Evolutionary conservation across 2,113 vertebrate genomes (phyloP).

Genomic region (Uria lomvia): DNA sequence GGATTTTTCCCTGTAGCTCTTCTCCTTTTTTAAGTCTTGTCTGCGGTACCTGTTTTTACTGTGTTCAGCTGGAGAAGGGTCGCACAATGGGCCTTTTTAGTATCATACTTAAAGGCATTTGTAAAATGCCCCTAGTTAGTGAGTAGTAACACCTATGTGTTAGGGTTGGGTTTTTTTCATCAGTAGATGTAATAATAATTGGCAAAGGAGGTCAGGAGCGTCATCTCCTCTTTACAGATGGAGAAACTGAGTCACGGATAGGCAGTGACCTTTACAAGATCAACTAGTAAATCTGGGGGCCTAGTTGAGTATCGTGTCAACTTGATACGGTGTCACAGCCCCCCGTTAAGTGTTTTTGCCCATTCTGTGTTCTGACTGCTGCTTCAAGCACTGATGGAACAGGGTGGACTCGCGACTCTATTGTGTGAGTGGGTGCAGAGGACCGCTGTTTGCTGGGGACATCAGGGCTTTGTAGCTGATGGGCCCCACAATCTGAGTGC

Average conservation of each 20-base stretch:
- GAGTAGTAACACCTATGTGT: neutral
- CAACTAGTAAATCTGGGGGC: neutral
- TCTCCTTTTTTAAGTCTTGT: neutral
- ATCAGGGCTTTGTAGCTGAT: neutral
- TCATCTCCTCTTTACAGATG: neutral
- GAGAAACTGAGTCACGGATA: neutral
- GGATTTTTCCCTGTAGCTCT: neutral
- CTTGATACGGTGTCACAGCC: accelerated
- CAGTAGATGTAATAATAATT: neutral
- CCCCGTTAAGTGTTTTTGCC: neutral
- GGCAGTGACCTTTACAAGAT: neutral
- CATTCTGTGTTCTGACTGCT: neutral
- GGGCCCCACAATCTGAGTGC: neutral
- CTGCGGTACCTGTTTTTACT: neutral
- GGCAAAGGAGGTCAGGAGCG: neutral
- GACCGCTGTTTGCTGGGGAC: neutral
- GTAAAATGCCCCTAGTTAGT: neutral
- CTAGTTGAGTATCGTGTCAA: accelerated
- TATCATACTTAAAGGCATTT: neutral
- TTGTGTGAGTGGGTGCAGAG: too few species aligned
- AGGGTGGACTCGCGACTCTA: neutral
- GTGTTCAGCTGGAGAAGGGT: neutral
- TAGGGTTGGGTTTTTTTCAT: neutral
- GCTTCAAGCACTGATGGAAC: neutral
- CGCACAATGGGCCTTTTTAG: neutral